Conservation (phyloP, 2,113 vertebrate species). For the Electrona antarctica region DNA sequence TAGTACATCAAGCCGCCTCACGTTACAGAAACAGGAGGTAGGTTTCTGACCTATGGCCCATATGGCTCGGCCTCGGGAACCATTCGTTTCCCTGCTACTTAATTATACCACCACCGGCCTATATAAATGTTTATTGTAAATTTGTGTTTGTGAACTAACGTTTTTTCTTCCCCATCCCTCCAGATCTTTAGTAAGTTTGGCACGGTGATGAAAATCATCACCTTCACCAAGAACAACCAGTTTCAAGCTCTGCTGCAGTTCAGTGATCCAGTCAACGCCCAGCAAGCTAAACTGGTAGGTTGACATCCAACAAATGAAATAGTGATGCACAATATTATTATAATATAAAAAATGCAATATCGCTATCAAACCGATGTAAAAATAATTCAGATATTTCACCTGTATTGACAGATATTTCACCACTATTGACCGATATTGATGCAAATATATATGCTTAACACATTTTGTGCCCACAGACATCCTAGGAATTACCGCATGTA, state of each 20-base stretch:
- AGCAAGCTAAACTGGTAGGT: slow-evolving; percentile 97
- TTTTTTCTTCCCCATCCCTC: slow-evolving; percentile 4
- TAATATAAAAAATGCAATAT: neutral
- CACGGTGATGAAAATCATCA: slow-evolving; percentile 98
- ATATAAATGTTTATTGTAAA: neutral
- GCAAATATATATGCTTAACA: too few relatives aligned
- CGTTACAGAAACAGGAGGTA: too few relatives aligned
- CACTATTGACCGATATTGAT: too few relatives aligned
- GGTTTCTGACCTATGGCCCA: too few relatives aligned
- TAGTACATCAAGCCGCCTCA: too few relatives aligned
- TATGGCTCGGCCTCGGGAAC: too few relatives aligned
- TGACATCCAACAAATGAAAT: neutral
- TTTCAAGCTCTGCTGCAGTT: slow-evolving; percentile 98
- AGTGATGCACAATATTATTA: neutral
- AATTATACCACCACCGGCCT: too few relatives aligned
- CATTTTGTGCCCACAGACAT: too few relatives aligned
- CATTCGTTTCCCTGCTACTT: too few relatives aligned
- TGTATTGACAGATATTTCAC: too few relatives aligned
- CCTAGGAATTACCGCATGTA: too few relatives aligned
- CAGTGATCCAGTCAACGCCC: slow-evolving; percentile 95
- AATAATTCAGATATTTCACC: too few relatives aligned
- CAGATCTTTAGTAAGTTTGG: slow-evolving; percentile 99
- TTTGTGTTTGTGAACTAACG: neutral
- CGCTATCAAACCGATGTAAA: neutral
- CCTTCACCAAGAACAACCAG: slow-evolving; percentile 99